A percentile compares a stretch with the other conserved stretches of the same genome.
These are phyloP conservation scores for Hypomecis atomaria DNA, from an alignment of 2,888 invertebrate species.

Conservation along the genomic window DNA sequence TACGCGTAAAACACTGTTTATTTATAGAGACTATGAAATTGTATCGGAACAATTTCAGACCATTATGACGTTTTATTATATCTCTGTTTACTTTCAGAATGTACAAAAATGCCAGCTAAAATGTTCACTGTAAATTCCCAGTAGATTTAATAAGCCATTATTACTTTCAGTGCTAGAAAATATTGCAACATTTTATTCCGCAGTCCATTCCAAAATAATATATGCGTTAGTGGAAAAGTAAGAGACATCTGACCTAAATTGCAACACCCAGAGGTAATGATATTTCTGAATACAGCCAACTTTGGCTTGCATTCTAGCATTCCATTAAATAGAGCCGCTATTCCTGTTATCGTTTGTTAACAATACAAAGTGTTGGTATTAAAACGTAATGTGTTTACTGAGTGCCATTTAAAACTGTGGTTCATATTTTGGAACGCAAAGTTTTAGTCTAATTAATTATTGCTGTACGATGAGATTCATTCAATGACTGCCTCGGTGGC, in stretches of 20 bases:
- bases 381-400: slow-evolving; percentile 11
- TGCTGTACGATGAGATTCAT: background rate
- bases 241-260: slow-evolving; percentile 71
- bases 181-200: slow-evolving; percentile 1
- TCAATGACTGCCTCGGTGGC: too few species aligned
- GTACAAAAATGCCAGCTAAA: background rate
- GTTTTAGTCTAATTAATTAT: background rate
- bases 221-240: slow-evolving; percentile 60
- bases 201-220: background rate
- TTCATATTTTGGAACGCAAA: too few species aligned
- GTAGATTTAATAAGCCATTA: background rate
- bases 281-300: slow-evolving; percentile 71
- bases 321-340: slow-evolving; percentile 70
- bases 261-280: slow-evolving; percentile 58
- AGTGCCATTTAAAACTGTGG: background rate
- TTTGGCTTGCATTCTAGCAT: slow-evolving; percentile 64
- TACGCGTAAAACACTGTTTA: too few species aligned
- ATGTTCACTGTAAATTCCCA: background rate
- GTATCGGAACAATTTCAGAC: too few species aligned
- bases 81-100: too few species aligned
- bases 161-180: slow-evolving; percentile 7
- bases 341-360: slow-evolving; percentile 22
- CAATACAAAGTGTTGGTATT: slow-evolving; percentile 12
- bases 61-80: too few species aligned
- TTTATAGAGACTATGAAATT: too few species aligned